phyloP scores from a whole-genome alignment of 2,888 invertebrate genomes.

The Limnephilus lunatus region DNA sequence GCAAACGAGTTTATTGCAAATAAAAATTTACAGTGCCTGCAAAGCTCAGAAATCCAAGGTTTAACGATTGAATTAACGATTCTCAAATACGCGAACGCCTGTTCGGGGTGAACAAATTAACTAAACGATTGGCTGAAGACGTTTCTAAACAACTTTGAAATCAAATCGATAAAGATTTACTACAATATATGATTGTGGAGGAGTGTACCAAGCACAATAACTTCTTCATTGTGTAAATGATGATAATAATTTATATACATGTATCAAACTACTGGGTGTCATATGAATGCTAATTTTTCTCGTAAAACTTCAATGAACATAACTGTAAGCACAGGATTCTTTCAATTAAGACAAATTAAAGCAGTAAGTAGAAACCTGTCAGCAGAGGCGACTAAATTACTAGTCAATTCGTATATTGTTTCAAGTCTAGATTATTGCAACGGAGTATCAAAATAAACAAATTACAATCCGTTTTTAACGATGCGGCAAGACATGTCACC shows the following conservation, averaged over 20 bases:
- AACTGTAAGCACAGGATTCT: too few relatives aligned
- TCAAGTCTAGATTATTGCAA: too few relatives aligned
- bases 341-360: too few relatives aligned
- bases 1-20: conserved; percentile 18
- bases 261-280: too few relatives aligned
- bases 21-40: not conserved
- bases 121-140: not conserved
- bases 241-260: not conserved
- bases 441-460: too few relatives aligned
- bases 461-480: too few relatives aligned
- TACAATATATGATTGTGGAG: not conserved
- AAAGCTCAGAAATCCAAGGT: not conserved
- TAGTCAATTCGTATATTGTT: too few relatives aligned
- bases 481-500: too few relatives aligned
- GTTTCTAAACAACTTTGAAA: not conserved
- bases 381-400: too few relatives aligned
- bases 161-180: not conserved
- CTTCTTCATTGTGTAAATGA: not conserved
- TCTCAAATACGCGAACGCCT: not conserved
- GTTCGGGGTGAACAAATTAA: not conserved
- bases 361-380: too few relatives aligned
- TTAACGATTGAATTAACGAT: not conserved
- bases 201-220: not conserved
- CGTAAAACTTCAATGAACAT: too few relatives aligned
- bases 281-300: too few relatives aligned